Evolutionary conservation across 2,113 vertebrate species (phyloP), one percentile per base, ranked within the genome.

Genomic region (Ammodramus savannarum): DNA sequence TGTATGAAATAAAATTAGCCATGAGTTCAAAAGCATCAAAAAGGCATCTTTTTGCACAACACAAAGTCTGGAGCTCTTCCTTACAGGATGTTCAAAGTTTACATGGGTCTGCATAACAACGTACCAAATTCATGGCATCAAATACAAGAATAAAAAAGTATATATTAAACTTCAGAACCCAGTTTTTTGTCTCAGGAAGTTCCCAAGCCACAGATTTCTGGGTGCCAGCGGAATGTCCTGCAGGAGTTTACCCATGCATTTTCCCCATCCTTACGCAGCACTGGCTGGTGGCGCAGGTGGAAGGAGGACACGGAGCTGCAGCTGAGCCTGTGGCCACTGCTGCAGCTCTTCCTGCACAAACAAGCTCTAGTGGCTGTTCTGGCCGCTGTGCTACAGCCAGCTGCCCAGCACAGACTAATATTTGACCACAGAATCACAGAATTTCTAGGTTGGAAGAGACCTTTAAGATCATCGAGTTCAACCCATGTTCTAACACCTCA

Each of bases 171-270:
- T 41, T 84, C 58, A 85, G 36, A 58, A 13, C 25, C 22, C 13
- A 67, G 7, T 3, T 66, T 46, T 82, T 54, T 29, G 4, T 38
- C 9, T 68, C 21, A 29, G 29, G 27, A 88, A 72, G 22, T 41
- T 59, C 29, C 48, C 39, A 65, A 76, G 43, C 9, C 43, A 59
- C 55, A 52, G 31, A 49, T n/a, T 75, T n/a, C 51, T 52, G 46
- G 18, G 48, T 57, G 62, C n/a, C 25, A 19, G 44, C 0, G 9
- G 46, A 61, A 66, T 25, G 54, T 31, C 39, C 72, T 27, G 43
- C 38, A 54, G 6, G 65, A 46, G 19, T n/a, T 72, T 41, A n/a
- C 6, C 51, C 13, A 6, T 0, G 0, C 1, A 0, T 83, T 66
- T 11, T 6, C 20, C 46, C 46, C 71, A 3, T 58, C 49, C 16